Evolutionary conservation across 2,113 vertebrate species (phyloP), one percentile per base, ranked within the genome.

Genomic region (Paradoxurus hermaphroditus): DNA sequence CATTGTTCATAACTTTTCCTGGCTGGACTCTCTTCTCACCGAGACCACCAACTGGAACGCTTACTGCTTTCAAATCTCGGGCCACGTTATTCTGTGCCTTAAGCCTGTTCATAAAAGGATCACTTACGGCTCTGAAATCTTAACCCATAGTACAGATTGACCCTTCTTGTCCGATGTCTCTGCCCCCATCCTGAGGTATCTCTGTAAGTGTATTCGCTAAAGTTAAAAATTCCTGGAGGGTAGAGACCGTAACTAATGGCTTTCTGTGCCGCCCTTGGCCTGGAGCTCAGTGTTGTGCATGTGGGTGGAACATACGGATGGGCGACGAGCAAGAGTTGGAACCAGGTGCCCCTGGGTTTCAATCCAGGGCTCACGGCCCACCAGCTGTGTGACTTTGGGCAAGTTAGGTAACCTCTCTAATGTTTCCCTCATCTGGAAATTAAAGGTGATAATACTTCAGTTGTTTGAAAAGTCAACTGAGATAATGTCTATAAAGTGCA

Each of bases 391-490:
- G 70, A 56, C 39, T 92, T 78, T 62, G 84, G 56, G 27, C 29
- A 34, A 15, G 16, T 46, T 81, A 72, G 27, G 51, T 73, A 70
- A 56, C 36, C 19, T 67, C n/a, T 63, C 51, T 34, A 29, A 59
- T 53, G 29, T 41, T 90, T 84, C 67, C 56, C 19, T 95, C 18
- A 70, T 90, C 49, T 92, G 53, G 41, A 81, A 82, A 91, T 77
- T 75, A 81, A 53, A 34, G 34, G 59, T 70, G 84, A 73, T 41
- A 41, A 93, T 25, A 65, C 11, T 65, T 65, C 84, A 67, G 51
- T 10, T 93, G 7, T 65, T 18, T 78, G 19, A 44, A 73, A 75
- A 90, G 31, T 62, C 81, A 79, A 81, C 56, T 10, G 59, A 92
- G 34, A 86, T 59, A 92, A 59, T 29, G 7, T n/a, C 85, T 25